These are phyloP conservation scores for Sarcophaga variegata DNA, from an alignment of 2,888 invertebrate species.

Conservation along the genomic window DNA sequence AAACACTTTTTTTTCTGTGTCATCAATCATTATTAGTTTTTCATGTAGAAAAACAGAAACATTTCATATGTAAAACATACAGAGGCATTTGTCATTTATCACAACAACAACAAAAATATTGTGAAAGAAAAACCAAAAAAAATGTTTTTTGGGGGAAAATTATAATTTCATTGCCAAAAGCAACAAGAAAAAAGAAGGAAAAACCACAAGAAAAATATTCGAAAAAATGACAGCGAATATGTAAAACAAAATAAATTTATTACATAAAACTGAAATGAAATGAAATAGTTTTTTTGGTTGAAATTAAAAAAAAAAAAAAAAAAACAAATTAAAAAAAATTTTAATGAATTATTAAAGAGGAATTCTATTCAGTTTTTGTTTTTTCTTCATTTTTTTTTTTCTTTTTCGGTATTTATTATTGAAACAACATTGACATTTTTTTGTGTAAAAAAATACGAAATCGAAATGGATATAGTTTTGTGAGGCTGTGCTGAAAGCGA, in stretches of 20 bases:
- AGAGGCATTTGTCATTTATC: conserved; percentile 52
- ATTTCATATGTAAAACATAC: conserved; percentile 17
- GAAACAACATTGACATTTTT: background rate
- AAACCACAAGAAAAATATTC: background rate
- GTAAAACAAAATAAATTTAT: conserved; percentile 35
- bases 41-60: conserved; percentile 6
- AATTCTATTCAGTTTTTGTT: no score
- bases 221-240: conserved; percentile 34
- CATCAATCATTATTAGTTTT: conserved; percentile 55
- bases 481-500: background rate
- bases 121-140: background rate
- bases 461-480: background rate
- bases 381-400: no score
- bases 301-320: background rate
- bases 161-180: conserved; percentile 51
- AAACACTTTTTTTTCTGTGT: conserved; percentile 24
- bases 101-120: conserved; percentile 11
- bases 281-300: conserved; percentile 7
- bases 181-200: conserved; percentile 7
- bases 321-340: background rate
- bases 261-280: conserved; percentile 9
- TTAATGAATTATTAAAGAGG: background rate
- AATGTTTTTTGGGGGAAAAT: background rate
- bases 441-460: background rate
- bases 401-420: background rate